A percentile compares a stretch with the other conserved stretches of the same genome.
These are phyloP conservation scores for Beroe ovata DNA, from an alignment of 37 sponge, comb jelly and placozoan genomes.

Conservation along the genomic window DNA sequence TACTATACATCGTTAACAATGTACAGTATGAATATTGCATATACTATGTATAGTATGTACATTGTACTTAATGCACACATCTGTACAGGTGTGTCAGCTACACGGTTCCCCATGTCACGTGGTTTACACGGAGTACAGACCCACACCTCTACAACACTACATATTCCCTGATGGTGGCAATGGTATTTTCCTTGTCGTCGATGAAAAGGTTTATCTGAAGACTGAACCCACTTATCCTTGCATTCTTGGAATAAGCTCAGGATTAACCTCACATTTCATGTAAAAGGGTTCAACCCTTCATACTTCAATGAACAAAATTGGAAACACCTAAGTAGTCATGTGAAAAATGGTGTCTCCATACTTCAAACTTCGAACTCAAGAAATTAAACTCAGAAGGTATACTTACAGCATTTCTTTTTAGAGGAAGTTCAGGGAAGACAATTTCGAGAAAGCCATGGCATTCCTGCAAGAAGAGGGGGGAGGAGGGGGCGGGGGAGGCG, in stretches of 20 bases:
- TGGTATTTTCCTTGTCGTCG: slow-evolving; percentile 93
- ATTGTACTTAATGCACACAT: not conserved
- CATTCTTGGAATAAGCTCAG: too few species aligned
- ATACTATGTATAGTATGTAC: too few species aligned
- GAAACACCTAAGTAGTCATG: too few species aligned
- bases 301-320: too few species aligned
- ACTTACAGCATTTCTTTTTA: slow-evolving; percentile 44
- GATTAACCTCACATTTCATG: too few species aligned
- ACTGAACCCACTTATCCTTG: not conserved
- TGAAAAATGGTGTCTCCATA: not conserved
- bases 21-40: too few species aligned
- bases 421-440: slow-evolving; percentile 93
- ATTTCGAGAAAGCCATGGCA: slow-evolving; percentile 94
- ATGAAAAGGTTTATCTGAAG: slow-evolving; percentile 74
- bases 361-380: not conserved
- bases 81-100: slow-evolving; percentile 70
- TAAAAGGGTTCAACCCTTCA: too few species aligned
- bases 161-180: slow-evolving; percentile 93
- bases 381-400: not conserved
- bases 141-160: slow-evolving; percentile 96
- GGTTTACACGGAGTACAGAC: slow-evolving; percentile 96
- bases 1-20: too few species aligned
- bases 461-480: slow-evolving; percentile 76
- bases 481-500: slow-evolving; percentile 68
- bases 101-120: slow-evolving; percentile 85